Conservation (phyloP, 2,888 invertebrate genomes). For the Andrena flavipes region DNA sequence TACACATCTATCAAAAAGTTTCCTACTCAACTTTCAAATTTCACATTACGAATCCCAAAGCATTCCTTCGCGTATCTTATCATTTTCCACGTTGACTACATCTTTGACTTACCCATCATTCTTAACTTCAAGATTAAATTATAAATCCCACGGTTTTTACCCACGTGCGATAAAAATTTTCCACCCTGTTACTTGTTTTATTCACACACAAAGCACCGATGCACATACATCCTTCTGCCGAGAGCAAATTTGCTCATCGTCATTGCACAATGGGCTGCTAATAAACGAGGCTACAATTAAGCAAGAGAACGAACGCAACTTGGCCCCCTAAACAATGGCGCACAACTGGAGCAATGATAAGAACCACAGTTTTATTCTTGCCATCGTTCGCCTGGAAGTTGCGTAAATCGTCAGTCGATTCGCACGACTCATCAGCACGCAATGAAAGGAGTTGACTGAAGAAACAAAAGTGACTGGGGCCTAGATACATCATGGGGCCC, state of each 20-base stretch:
- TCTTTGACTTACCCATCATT: too few species aligned
- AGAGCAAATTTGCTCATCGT: neutral
- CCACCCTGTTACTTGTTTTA: neutral
- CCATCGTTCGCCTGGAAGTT: conserved; percentile 31
- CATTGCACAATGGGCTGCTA: conserved; percentile 19
- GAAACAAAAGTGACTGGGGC: conserved; percentile 50
- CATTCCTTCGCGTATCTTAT: too few species aligned
- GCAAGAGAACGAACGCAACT: conserved; percentile 6
- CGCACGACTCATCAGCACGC: conserved; percentile 66
- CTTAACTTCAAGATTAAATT: too few species aligned
- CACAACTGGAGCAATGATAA: conserved; percentile 43
- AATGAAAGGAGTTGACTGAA: conserved; percentile 45
- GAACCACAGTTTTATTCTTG: conserved; percentile 20
- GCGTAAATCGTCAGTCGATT: conserved; percentile 62
- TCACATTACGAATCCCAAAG: neutral
- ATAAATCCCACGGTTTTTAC: too few species aligned
- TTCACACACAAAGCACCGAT: neutral
- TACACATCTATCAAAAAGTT: too few species aligned
- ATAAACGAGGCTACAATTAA: conserved; percentile 40
- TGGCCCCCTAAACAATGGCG: conserved; percentile 30
- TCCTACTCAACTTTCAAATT: neutral
- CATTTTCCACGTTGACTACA: too few species aligned
- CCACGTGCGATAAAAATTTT: too few species aligned
- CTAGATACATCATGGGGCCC: conserved; percentile 12
- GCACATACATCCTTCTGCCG: neutral